Percentiles rank a stretch among this genome's conserved stretches.
Evolutionary conservation across 2,888 invertebrate genomes (phyloP).

Genomic region (Cheilosia soror): DNA sequence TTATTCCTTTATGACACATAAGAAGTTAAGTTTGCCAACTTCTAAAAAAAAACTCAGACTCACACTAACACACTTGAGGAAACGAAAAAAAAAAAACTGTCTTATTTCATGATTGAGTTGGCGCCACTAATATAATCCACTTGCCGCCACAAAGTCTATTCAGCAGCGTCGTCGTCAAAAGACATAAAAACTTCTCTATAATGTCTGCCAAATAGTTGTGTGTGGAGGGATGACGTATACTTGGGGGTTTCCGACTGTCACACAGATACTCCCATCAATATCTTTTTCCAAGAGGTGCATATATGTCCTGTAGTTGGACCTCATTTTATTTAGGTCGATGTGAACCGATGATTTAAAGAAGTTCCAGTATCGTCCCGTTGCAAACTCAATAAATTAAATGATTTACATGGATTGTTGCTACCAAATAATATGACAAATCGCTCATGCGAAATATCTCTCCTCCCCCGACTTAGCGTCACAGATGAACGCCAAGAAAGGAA

Average conservation of each 20-base stretch:
- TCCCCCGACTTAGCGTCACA: conserved; percentile 35
- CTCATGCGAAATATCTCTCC: conserved; percentile 29
- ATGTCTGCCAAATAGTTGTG: conserved; percentile 49
- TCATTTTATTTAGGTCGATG: conserved; percentile 43
- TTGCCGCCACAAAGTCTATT: conserved; percentile 68
- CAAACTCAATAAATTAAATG: conserved; percentile 54
- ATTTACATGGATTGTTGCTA: conserved; percentile 47
- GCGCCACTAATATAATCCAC: conserved; percentile 62
- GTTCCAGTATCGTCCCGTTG: background rate
- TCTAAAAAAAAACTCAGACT: too few species aligned
- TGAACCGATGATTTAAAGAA: conserved; percentile 16
- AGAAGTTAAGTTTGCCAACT: too few species aligned
- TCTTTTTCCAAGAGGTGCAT: background rate
- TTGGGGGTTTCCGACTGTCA: conserved; percentile 6
- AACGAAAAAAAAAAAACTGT: conserved; percentile 13
- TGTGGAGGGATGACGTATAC: background rate
- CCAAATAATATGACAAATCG: conserved; percentile 62
- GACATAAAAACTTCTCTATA: conserved; percentile 55
- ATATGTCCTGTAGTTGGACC: background rate
- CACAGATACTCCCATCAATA: conserved; percentile 37
- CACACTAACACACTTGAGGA: background rate
- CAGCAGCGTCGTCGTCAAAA: conserved; percentile 16
- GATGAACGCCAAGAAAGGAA: conserved; percentile 58
- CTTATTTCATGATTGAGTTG: conserved; percentile 52
- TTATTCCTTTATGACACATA: too few species aligned